These are phyloP conservation scores for Pandemis corylana DNA, from an alignment of 2,888 invertebrate genomes.

Conservation along the genomic window DNA sequence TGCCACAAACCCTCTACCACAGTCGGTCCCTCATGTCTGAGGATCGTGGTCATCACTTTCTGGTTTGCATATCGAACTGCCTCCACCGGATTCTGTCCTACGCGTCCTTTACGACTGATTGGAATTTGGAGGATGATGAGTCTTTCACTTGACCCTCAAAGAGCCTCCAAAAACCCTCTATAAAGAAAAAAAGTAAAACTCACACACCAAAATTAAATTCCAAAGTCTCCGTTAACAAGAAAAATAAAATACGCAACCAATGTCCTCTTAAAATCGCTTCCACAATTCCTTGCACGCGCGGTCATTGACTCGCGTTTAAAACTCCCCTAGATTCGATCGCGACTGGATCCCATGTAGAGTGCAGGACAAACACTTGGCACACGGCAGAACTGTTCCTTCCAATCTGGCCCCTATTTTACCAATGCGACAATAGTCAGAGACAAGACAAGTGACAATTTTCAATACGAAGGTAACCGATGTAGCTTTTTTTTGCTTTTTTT, in stretches of 20 bases:
- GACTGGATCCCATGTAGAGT: conserved; percentile 21
- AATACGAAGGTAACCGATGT: background rate
- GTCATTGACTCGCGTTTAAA: conserved; percentile 22
- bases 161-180: too few species aligned
- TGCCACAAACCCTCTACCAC: too few species aligned
- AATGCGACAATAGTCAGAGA: too few species aligned
- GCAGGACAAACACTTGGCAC: conserved; percentile 28
- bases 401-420: background rate
- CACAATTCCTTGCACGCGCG: background rate
- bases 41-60: too few species aligned
- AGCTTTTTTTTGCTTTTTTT: background rate
- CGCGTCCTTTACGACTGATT: too few species aligned
- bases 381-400: conserved; percentile 13
- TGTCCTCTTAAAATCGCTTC: background rate
- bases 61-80: too few species aligned
- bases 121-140: too few species aligned
- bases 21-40: too few species aligned
- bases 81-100: too few species aligned
- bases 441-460: background rate
- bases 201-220: background rate
- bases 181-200: too few species aligned
- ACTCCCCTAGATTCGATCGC: conserved; percentile 14
- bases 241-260: background rate
- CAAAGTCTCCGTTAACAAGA: background rate
- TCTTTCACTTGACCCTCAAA: too few species aligned